A percentile compares a stretch with the other conserved stretches of the same genome.
These are phyloP conservation scores for Promerops cafer DNA, from an alignment of 2,113 vertebrate species.

Conservation along the genomic window DNA sequence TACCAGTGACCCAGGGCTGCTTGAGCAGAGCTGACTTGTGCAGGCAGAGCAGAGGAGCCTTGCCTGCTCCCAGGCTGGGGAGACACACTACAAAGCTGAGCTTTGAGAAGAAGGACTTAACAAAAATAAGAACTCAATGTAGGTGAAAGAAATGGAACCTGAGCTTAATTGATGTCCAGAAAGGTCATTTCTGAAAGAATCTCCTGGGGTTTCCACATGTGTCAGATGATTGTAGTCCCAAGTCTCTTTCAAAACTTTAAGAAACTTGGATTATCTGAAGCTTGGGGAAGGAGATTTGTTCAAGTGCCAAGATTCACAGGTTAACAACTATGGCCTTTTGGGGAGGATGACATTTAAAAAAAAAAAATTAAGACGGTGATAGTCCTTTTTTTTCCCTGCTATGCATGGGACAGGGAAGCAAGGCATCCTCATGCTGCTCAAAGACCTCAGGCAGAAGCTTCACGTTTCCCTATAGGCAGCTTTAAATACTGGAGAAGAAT, in stretches of 20 bases:
- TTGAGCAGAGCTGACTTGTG: neutral
- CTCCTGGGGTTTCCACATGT: neutral
- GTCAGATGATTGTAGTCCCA: neutral
- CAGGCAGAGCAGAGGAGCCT: neutral
- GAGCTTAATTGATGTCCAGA: neutral
- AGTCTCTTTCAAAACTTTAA: neutral
- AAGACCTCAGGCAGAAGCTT: neutral
- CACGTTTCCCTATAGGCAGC: neutral
- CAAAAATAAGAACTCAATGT: neutral
- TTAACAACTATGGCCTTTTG: neutral
- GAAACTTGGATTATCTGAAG: neutral
- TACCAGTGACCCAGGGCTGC: neutral
- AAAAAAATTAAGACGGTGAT: neutral
- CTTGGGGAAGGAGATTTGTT: neutral
- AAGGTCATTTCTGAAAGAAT: neutral
- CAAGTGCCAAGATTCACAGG: neutral
- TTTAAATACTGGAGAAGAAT: neutral
- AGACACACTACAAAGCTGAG: neutral
- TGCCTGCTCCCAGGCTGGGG: neutral
- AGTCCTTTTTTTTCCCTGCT: neutral
- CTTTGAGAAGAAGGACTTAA: neutral
- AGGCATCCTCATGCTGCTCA: rapidly evolving
- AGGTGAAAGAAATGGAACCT: neutral
- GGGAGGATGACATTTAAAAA: neutral
- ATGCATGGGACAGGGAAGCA: neutral